Base-by-base conservation (phyloP, 2,113 vertebrate genomes). In the Phasianus colchicus region DNA sequence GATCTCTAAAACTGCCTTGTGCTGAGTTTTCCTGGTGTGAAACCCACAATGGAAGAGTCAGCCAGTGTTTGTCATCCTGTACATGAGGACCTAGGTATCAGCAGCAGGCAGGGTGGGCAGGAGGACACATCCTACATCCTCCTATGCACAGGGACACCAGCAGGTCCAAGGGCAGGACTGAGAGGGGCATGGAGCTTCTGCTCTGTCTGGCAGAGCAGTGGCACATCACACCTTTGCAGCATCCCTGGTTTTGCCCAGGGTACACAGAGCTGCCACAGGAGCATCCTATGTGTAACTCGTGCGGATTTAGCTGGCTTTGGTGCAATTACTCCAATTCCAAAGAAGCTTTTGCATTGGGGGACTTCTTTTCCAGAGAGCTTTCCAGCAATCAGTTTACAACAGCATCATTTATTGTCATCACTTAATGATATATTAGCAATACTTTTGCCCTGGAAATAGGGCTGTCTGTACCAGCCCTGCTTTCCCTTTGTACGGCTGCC, bases 31-130 rank as follows among this genome's bases (percentile, higher is more conserved):
- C 45, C 38, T 48, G 75, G 19, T n/a, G 22, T n/a, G 47, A 65
- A 81, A 48, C 18, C 24, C 66, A 52, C n/a, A 25, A 54, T 76
- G 63, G 27, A 54, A 13, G 58, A 87, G 22, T 40, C 25, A 22
- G 9, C 18, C 54, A 27, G 17, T 3, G 10, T 45, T 43, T 36
- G 60, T 77, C 13, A 21, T 40, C 10, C 13, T 5, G 5, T 15
- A 14, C n/a, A 9, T 1, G 0, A 10, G 69, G n/a, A 34, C 10
- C 0, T 0, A 58, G 50, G 22, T 61, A n/a, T 14, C 5, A 8
- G 57, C 18, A 10, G n/a, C 1, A 0, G 21, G 9, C 45, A 52
- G 50, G 32, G 8, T 29, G 34, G 67, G 43, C 43, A 65, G 11
- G 52, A 32, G 22, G 21, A n/a, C 57, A 36, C 0, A 0, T 72